Evolutionary conservation across 2,888 invertebrate genomes (phyloP).

Genomic region (Bugulina stolonifera): DNA sequence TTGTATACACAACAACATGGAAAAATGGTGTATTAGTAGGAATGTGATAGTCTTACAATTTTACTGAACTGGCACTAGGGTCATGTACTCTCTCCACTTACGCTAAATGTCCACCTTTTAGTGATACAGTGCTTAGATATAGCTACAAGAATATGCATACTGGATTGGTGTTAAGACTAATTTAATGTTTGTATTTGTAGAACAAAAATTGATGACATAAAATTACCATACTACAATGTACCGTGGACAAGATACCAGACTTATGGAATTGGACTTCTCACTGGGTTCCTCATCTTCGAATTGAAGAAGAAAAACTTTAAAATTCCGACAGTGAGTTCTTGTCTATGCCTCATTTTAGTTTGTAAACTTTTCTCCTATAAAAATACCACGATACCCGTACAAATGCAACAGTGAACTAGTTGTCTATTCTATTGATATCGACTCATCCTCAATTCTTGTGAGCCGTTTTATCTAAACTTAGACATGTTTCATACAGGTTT

Average conservation of each 20-base stretch:
- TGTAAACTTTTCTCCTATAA: not conserved
- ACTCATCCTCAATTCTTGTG: not conserved
- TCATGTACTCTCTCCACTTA: too few relatives aligned
- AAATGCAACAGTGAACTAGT: not conserved
- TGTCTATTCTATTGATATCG: not conserved
- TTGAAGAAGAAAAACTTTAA: not conserved
- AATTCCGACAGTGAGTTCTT: not conserved
- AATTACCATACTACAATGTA: not conserved
- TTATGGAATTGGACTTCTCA: not conserved
- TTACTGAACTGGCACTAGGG: too few relatives aligned
- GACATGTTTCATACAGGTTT: not conserved
- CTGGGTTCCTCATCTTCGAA: not conserved
- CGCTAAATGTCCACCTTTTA: too few relatives aligned
- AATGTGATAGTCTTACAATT: too few relatives aligned
- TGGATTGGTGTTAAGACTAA: too few relatives aligned
- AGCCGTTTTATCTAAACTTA: not conserved
- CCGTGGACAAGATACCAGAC: slow-evolving; percentile 12
- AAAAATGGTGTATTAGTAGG: too few relatives aligned
- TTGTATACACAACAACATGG: too few relatives aligned
- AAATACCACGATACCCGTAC: too few relatives aligned
- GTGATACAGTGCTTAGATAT: too few relatives aligned
- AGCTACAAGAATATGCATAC: too few relatives aligned
- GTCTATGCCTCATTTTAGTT: not conserved
- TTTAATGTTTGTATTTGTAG: too few relatives aligned
- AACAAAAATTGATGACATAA: too few relatives aligned